Percentiles rank a stretch among this genome's conserved stretches.
Conservation (phyloP, 2,113 vertebrate species). For the Carollia perspicillata region DNA sequence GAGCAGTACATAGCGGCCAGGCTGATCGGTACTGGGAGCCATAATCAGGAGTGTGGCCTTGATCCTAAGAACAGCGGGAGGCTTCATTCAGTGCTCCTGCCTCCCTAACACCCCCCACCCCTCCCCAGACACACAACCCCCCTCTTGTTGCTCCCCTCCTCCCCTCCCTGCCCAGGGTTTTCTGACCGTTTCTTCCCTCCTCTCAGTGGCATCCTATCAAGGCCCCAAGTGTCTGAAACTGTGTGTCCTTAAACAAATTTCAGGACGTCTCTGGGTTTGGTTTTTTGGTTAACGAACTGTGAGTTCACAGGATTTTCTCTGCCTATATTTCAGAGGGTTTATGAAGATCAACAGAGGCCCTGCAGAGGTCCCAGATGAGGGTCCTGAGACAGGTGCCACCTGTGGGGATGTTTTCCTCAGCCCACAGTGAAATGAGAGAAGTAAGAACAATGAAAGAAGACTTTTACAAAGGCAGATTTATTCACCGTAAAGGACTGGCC, state of each 20-base stretch:
- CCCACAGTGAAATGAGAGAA: background rate
- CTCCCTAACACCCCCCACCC: background rate
- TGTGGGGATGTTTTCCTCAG: background rate
- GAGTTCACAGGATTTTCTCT: background rate
- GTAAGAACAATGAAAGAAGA: background rate
- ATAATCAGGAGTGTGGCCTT: background rate
- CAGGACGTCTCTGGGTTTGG: background rate
- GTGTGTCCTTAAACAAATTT: background rate
- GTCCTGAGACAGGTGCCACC: background rate
- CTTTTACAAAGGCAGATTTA: background rate
- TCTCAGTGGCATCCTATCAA: background rate
- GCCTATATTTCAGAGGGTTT: background rate
- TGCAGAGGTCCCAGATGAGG: background rate
- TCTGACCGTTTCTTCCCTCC: background rate
- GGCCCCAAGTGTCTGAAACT: background rate
- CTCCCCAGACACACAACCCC: background rate
- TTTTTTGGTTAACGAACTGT: background rate
- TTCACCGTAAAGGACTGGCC: background rate
- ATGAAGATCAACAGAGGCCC: background rate
- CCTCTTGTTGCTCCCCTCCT: background rate
- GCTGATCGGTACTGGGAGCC: background rate
- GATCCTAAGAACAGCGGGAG: background rate
- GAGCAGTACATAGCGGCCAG: background rate
- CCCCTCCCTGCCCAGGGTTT: background rate
- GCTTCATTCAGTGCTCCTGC: background rate